Conservation (phyloP, 2,888 invertebrate genomes). For the Drosophila multiciliata region DNA sequence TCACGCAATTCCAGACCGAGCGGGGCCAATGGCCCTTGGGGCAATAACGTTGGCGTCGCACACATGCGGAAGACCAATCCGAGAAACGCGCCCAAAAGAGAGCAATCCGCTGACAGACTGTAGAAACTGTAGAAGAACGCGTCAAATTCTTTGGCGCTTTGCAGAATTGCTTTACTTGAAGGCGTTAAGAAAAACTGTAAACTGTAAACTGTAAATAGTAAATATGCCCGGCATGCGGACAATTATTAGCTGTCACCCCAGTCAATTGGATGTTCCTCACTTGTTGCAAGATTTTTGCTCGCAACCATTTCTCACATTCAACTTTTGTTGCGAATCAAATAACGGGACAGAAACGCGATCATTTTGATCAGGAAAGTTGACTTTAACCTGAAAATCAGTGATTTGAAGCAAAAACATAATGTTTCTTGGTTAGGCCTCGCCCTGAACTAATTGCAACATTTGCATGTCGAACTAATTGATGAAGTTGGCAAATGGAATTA, state of each 20-base stretch:
- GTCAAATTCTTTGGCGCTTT: slow-evolving; percentile 25
- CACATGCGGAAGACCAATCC: slow-evolving; percentile 44
- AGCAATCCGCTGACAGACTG: background rate
- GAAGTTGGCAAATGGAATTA: slow-evolving; percentile 54
- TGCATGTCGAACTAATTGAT: slow-evolving; percentile 49
- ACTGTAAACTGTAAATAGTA: background rate
- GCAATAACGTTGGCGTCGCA: slow-evolving; percentile 3
- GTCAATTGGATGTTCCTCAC: slow-evolving; percentile 9
- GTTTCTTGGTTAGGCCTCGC: slow-evolving; percentile 1
- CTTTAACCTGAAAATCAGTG: slow-evolving; percentile 9
- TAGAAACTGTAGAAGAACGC: background rate
- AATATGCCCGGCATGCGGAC: background rate
- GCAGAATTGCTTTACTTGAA: slow-evolving; percentile 32
- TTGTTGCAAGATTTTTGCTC: slow-evolving; percentile 3
- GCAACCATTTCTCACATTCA: background rate
- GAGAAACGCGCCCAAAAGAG: slow-evolving; percentile 13
- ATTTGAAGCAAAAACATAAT: background rate
- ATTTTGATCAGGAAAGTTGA: slow-evolving; percentile 6
- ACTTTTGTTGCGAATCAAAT: background rate
- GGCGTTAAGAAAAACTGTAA: slow-evolving; percentile 1
- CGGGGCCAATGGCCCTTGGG: slow-evolving; percentile 40
- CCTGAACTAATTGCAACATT: slow-evolving; percentile 12
- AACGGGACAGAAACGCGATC: background rate
- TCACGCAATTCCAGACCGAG: slow-evolving; percentile 40
- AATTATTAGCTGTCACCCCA: background rate